Evolutionary conservation across 1,140 invertebrate genomes (phyloP).

Genomic region (Matsumurasca onukii): DNA sequence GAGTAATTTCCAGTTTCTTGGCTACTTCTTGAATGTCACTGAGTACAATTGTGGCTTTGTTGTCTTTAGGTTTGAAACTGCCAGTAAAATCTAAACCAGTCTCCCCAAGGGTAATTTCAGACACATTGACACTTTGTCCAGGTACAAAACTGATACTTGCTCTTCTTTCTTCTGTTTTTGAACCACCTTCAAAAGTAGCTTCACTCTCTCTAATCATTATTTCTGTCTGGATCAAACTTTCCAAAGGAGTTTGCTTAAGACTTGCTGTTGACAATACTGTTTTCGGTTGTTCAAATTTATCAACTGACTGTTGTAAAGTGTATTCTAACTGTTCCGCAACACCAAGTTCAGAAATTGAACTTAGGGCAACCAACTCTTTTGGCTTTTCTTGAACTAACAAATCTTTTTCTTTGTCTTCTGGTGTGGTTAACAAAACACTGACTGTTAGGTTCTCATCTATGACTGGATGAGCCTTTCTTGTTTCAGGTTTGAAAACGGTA

Average conservation of each 20-base stretch:
- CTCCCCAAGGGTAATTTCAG: conserved; percentile 52
- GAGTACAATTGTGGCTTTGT: conserved; percentile 45
- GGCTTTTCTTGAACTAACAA: conserved; percentile 38
- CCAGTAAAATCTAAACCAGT: conserved; percentile 49
- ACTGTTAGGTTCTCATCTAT: conserved; percentile 53
- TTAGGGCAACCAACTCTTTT: conserved; percentile 43
- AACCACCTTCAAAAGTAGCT: conserved; percentile 48
- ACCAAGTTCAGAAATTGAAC: conserved; percentile 43
- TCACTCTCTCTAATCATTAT: conserved; percentile 54
- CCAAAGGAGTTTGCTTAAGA: conserved; percentile 48
- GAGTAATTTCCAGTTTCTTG: conserved; percentile 47
- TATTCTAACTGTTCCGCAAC: conserved; percentile 45
- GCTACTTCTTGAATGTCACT: conserved; percentile 48
- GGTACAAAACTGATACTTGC: conserved; percentile 47
- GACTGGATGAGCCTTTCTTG: conserved; percentile 49
- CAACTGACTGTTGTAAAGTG: conserved; percentile 36
- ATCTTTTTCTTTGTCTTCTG: conserved; percentile 52
- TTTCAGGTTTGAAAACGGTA: conserved; percentile 45
- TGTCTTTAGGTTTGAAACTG: conserved; percentile 41
- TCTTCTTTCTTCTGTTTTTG: conserved; percentile 44
- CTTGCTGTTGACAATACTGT: conserved; percentile 39
- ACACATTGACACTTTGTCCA: conserved; percentile 52
- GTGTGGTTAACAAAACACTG: conserved; percentile 51
- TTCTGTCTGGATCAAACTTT: conserved; percentile 54
- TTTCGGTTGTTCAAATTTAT: conserved; percentile 36